These are phyloP conservation scores for Congeria kusceri DNA, from an alignment of 2,888 invertebrate genomes.

Conservation along the genomic window DNA sequence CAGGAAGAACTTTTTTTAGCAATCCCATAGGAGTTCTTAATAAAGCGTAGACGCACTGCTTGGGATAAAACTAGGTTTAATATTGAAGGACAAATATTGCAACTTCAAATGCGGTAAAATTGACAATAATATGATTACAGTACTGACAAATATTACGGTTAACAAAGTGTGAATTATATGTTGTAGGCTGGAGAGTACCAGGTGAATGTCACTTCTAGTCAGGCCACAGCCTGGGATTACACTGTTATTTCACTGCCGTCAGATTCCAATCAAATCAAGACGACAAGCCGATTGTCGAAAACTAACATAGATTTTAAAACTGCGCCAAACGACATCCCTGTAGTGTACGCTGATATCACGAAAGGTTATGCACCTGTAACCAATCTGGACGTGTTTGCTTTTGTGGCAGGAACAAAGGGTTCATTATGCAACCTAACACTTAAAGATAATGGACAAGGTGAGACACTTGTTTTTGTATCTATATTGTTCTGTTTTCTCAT, in stretches of 20 bases:
- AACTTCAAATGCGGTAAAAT: too few species aligned
- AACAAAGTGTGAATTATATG: too few species aligned
- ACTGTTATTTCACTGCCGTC: background rate
- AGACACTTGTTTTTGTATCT: background rate
- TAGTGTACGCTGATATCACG: background rate
- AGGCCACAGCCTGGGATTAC: background rate
- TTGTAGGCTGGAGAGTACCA: too few species aligned
- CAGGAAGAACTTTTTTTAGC: too few species aligned
- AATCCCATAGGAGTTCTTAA: too few species aligned
- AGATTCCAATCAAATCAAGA: background rate
- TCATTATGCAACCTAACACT: background rate
- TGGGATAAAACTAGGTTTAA: too few species aligned
- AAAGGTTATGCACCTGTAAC: background rate
- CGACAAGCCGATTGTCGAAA: background rate
- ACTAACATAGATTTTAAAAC: background rate
- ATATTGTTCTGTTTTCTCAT: background rate
- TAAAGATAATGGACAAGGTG: slow-evolving; percentile 1
- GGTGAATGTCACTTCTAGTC: too few species aligned
- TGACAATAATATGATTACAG: too few species aligned
- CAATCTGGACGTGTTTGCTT: background rate
- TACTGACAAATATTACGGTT: too few species aligned
- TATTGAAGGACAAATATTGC: too few species aligned
- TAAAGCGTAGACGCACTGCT: too few species aligned
- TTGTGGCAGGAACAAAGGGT: background rate
- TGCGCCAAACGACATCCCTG: background rate